Evolutionary conservation across 2,888 invertebrate species (phyloP).

Genomic region (Didymodactylos carnosus): DNA sequence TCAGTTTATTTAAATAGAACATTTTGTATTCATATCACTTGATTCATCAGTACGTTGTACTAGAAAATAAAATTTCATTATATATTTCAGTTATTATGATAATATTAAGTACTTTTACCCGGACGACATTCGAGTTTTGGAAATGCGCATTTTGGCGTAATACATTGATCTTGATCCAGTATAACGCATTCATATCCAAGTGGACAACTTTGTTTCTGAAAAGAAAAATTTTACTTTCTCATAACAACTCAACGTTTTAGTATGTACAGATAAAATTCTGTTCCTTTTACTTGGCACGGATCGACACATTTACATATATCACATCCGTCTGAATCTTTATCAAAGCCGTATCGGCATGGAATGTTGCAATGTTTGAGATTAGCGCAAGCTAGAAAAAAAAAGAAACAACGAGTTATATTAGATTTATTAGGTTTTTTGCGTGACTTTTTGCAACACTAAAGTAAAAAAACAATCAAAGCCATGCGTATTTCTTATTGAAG

Average conservation of each 20-base stretch:
- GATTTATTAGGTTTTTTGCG: no score
- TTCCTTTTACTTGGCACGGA: constrained; percentile 3
- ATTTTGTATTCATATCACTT: no score
- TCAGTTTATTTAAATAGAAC: no score
- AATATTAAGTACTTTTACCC: not conserved
- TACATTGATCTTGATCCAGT: not conserved
- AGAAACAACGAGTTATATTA: no score
- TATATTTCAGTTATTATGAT: not conserved
- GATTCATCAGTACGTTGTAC: no score
- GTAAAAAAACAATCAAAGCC: no score
- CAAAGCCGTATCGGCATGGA: constrained; percentile 6
- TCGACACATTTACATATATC: constrained; percentile 10
- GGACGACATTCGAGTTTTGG: not conserved
- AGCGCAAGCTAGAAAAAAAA: no score
- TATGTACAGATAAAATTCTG: no score
- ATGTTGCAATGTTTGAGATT: constrained; percentile 4
- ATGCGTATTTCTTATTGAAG: no score
- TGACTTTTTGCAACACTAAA: no score
- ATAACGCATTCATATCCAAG: not conserved
- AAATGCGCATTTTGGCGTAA: not conserved
- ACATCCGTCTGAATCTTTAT: constrained; percentile 1
- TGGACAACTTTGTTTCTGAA: not conserved
- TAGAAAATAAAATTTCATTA: not conserved
- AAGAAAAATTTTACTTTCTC: not conserved
- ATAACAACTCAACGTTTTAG: not conserved